A percentile compares a stretch with the other conserved stretches of the same genome.
Conservation (phyloP, 2,113 vertebrate genomes). For the Megaceryle torquata region DNA sequence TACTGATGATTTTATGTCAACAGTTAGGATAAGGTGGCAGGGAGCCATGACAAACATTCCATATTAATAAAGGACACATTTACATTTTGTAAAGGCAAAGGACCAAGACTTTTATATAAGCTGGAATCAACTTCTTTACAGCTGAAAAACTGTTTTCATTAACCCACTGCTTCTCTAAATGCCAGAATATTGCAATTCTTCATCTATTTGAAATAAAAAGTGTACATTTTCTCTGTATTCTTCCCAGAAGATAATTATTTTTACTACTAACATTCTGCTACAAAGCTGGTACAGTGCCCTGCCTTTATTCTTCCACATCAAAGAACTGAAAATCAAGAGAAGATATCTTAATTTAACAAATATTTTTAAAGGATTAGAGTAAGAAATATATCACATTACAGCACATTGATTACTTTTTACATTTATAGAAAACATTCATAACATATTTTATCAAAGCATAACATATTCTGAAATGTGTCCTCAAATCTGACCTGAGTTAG, state of each 20-base stretch:
- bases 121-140: neutral
- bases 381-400: neutral
- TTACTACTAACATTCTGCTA: neutral
- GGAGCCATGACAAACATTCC: slow-evolving; percentile 7
- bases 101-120: neutral
- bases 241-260: neutral
- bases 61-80: neutral
- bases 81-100: neutral
- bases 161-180: neutral
- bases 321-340: neutral
- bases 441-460: neutral
- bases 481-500: neutral
- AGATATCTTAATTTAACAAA: neutral
- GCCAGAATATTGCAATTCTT: neutral
- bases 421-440: neutral
- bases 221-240: neutral
- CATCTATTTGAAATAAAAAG: neutral
- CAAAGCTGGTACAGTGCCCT: neutral
- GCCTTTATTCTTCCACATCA: neutral
- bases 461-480: neutral
- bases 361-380: neutral
- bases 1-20: neutral
- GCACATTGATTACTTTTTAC: neutral
- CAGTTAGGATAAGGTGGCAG: neutral
- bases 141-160: neutral